Conservation (phyloP, 2,888 invertebrate species). For the Ophion obscuratus region DNA sequence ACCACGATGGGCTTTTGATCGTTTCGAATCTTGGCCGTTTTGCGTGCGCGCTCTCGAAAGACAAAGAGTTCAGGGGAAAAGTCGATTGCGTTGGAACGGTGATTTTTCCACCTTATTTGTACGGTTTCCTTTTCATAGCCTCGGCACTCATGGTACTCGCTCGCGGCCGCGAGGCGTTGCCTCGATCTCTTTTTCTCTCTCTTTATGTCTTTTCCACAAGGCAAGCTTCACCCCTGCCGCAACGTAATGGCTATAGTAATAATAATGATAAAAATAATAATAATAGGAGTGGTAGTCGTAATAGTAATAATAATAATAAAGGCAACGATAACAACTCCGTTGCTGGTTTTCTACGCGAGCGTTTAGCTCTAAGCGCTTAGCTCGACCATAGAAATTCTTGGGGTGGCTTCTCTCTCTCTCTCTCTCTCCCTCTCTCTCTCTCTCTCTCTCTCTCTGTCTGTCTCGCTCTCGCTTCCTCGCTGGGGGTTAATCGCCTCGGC, state of each 20-base stretch:
- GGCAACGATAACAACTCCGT: slow-evolving; percentile 61
- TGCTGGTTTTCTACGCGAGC: slow-evolving; percentile 59
- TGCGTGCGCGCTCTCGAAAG: not conserved
- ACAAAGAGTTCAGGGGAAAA: slow-evolving; percentile 15
- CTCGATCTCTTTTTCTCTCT: slow-evolving; percentile 10
- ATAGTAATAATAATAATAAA: slow-evolving; percentile 61
- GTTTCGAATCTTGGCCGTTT: slow-evolving; percentile 18
- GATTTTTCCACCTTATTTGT: slow-evolving; percentile 52
- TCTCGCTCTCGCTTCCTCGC: not conserved
- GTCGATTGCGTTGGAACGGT: slow-evolving; percentile 33
- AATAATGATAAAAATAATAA: slow-evolving; percentile 50
- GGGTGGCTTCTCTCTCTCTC: not conserved
- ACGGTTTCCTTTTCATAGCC: slow-evolving; percentile 60
- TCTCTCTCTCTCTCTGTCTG: not conserved
- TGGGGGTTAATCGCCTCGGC: slow-evolving; percentile 57
- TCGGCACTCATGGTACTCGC: not conserved
- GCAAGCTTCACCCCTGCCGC: slow-evolving; percentile 50
- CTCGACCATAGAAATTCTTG: slow-evolving; percentile 58
- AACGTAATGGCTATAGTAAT: slow-evolving; percentile 59
- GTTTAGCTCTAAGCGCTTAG: slow-evolving; percentile 25
- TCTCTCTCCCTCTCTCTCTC: slow-evolving; percentile 14
- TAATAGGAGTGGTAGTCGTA: slow-evolving; percentile 56
- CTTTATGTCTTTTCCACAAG: not conserved
- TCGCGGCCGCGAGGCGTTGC: slow-evolving; percentile 19
- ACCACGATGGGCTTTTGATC: not conserved